Conservation (phyloP, 2,888 invertebrate species). For the Phengaris alcon region DNA sequence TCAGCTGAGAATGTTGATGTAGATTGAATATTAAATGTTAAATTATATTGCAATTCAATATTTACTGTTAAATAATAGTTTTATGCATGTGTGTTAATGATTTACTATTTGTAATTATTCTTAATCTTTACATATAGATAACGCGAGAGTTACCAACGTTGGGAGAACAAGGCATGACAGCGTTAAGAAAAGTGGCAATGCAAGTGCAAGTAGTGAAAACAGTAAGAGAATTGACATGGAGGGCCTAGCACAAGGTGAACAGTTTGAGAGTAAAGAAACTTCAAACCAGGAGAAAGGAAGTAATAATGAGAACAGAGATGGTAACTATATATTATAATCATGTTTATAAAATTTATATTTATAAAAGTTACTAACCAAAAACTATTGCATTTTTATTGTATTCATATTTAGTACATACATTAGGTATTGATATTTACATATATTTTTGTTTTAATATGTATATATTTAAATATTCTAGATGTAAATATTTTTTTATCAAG, state of each 20-base stretch:
- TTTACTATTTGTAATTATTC: background rate
- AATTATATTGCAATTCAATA: background rate
- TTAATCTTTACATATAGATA: conserved; percentile 56
- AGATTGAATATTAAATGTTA: background rate
- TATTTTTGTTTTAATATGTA: no score
- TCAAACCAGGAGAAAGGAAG: conserved; percentile 59
- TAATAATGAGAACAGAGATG: conserved; percentile 57
- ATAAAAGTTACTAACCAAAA: background rate
- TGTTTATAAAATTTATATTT: background rate
- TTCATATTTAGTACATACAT: background rate
- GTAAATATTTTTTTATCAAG: background rate
- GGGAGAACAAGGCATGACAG: conserved; percentile 72
- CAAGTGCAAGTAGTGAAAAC: conserved; percentile 58
- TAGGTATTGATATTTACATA: background rate
- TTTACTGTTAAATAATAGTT: background rate
- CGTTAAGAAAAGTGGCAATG: conserved; percentile 67
- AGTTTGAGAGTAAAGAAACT: conserved; percentile 67
- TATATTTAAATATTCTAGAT: no score
- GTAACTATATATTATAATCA: conserved; percentile 41
- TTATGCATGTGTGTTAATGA: background rate
- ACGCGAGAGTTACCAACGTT: conserved; percentile 62
- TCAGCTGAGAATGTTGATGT: background rate
- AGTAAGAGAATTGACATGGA: conserved; percentile 70
- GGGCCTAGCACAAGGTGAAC: conserved; percentile 70
- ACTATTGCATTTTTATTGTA: conserved; percentile 7